Percentiles rank a stretch among this genome's conserved stretches.
Evolutionary conservation across 2,888 invertebrate species (phyloP).

Genomic region (Acronicta alni): DNA sequence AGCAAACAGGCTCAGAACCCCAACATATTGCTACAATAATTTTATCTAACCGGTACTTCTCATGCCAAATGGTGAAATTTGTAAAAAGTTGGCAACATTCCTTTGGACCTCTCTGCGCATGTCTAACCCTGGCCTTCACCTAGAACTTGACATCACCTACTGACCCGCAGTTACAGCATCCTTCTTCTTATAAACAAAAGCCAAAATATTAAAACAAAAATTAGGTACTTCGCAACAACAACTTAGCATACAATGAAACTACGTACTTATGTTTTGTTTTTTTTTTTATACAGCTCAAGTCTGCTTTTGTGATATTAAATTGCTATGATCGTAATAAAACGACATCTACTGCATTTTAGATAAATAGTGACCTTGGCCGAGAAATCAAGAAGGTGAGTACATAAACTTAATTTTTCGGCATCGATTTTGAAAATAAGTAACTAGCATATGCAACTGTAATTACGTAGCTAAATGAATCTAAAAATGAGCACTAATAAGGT

Average conservation of each 20-base stretch:
- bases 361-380: slow-evolving; percentile 45
- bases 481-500: no score
- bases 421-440: no score
- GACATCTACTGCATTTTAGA: slow-evolving; percentile 7
- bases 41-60: not conserved
- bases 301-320: not conserved
- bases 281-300: no score
- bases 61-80: not conserved
- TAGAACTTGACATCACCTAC: slow-evolving; percentile 70
- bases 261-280: no score
- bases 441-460: no score
- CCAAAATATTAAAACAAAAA: slow-evolving; percentile 9
- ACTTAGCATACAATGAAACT: no score
- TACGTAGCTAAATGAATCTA: no score
- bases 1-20: not conserved
- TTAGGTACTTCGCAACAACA: no score
- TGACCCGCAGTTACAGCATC: slow-evolving; percentile 50
- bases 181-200: slow-evolving; percentile 32
- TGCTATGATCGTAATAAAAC: not conserved
- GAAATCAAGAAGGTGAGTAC: slow-evolving; percentile 37
- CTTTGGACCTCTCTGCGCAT: slow-evolving; percentile 65
- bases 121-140: slow-evolving; percentile 71
- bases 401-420: not conserved
- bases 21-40: slow-evolving; percentile 7
- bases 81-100: slow-evolving; percentile 49